Conservation (phyloP, 1,140 invertebrate genomes). For the Adelges cooleyi region DNA sequence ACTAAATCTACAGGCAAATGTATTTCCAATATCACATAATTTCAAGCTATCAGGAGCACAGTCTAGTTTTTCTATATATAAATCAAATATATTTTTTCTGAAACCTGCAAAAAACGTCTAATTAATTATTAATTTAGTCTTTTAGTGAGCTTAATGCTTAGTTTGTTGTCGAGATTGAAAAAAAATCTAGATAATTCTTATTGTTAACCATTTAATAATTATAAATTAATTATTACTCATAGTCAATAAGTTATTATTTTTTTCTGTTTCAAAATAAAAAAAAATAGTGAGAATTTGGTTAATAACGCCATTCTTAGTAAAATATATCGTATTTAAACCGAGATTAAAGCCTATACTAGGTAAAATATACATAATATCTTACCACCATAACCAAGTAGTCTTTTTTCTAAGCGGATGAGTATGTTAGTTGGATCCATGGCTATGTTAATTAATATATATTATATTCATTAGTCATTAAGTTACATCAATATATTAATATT, state of each 20-base stretch:
- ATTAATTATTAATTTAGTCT: neutral
- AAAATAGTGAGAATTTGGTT: too few relatives aligned
- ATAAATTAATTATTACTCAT: neutral
- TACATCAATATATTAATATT: too few relatives aligned
- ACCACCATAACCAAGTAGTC: neutral
- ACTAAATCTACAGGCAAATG: slow-evolving; percentile 19
- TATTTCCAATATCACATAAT: neutral
- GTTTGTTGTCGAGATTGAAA: neutral
- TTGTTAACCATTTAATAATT: neutral
- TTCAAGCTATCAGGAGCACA: neutral
- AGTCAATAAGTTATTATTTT: too few relatives aligned
- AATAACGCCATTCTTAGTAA: too few relatives aligned
- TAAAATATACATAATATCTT: neutral
- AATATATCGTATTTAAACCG: too few relatives aligned
- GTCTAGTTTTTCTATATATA: neutral
- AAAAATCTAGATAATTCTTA: neutral
- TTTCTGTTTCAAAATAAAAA: too few relatives aligned
- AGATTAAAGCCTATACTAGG: neutral
- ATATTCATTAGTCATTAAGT: too few relatives aligned
- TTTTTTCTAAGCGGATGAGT: neutral
- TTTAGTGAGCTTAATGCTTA: neutral
- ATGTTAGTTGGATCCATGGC: neutral
- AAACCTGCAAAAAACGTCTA: neutral
- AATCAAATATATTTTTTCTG: neutral
- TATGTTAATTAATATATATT: neutral